These are phyloP conservation scores for Myrmecobius fasciatus DNA, from an alignment of 2,113 vertebrate genomes.

Conservation along the genomic window DNA sequence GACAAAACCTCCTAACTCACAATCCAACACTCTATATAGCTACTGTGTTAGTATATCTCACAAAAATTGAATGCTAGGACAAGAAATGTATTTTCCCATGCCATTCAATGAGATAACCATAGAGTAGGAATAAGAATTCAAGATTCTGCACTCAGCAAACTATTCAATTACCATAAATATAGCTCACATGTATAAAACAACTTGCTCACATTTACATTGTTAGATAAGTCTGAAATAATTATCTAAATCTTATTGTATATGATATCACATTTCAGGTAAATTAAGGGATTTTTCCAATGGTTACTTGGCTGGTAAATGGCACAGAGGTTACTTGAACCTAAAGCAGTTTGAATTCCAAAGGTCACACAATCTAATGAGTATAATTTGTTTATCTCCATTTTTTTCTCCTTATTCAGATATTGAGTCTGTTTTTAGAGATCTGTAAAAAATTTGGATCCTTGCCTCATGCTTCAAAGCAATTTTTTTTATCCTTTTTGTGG, in stretches of 20 bases:
- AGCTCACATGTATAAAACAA: background rate
- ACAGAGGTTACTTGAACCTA: background rate
- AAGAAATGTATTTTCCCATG: background rate
- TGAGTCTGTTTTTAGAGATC: background rate
- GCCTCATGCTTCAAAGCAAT: background rate
- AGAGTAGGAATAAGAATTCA: background rate
- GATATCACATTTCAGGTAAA: background rate
- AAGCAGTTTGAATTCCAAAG: background rate
- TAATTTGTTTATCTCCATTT: background rate
- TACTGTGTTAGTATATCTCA: background rate
- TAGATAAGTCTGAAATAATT: background rate
- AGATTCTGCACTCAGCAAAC: background rate
- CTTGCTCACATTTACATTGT: background rate
- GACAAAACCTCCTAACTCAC: background rate
- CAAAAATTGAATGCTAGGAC: background rate
- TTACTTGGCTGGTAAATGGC: background rate
- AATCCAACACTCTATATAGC: background rate
- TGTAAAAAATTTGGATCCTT: background rate
- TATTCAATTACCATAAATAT: background rate
- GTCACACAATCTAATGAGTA: background rate
- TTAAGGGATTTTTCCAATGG: background rate
- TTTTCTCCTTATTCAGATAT: background rate
- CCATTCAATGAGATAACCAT: background rate
- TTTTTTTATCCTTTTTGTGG: background rate
- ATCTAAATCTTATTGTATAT: background rate